These are phyloP conservation scores for Rostratula benghalensis DNA, from an alignment of 2,113 vertebrate species.

Conservation along the genomic window DNA sequence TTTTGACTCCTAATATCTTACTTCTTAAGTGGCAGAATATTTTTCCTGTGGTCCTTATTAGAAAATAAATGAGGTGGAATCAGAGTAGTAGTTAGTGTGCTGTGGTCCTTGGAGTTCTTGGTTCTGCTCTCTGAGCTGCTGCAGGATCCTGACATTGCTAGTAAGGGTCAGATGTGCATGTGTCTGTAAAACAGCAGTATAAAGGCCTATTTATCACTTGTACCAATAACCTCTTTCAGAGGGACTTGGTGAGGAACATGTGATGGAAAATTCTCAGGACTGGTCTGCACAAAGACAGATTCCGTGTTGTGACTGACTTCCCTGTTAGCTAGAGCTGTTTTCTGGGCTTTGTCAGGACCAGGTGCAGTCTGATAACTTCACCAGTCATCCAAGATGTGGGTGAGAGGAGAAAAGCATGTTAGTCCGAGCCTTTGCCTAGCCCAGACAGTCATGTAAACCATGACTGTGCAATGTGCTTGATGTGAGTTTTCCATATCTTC, in stretches of 20 bases:
- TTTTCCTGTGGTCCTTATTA: not conserved
- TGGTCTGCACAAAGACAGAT: not conserved
- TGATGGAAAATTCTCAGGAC: not conserved
- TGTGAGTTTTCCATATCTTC: not conserved
- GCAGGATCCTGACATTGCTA: not conserved
- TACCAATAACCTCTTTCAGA: not conserved
- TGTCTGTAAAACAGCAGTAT: not conserved
- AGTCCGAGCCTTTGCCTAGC: not conserved
- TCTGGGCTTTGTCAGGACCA: not conserved
- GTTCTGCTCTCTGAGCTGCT: not conserved
- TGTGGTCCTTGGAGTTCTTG: not conserved
- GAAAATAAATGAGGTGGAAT: not conserved
- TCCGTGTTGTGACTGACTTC: not conserved
- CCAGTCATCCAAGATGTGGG: not conserved
- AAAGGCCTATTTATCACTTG: not conserved
- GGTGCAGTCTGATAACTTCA: not conserved
- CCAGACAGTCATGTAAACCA: not conserved
- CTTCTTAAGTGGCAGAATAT: not conserved
- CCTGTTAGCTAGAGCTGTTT: not conserved
- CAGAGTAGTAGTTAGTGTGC: not conserved
- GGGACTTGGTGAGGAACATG: not conserved
- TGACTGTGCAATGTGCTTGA: not conserved
- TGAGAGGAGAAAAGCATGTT: not conserved
- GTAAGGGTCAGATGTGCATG: fast-evolving
- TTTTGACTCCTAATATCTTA: not conserved